Evolutionary conservation across 2,113 vertebrate genomes (phyloP), one percentile per base, ranked within the genome.

Genomic region (Steatornis caripensis): DNA sequence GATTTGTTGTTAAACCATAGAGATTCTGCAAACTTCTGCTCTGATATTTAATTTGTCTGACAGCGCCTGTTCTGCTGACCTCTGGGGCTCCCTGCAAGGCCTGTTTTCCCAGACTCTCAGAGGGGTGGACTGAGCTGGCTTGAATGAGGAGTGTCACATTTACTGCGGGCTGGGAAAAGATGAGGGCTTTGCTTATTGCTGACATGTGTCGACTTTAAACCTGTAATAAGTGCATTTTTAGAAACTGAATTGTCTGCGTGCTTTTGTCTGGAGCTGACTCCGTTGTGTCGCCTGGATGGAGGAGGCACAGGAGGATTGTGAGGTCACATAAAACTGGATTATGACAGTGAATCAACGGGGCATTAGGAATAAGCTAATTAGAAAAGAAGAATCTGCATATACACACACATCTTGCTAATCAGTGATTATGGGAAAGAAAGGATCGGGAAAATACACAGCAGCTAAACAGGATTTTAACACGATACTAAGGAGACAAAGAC

Each of bases 281-380:
- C 0, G 0, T 48, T 55, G 86, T 34, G 69, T 57, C 1, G 10
- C 76, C 57, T 57, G 70, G 48, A 41, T 3, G 1, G n/a, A 78
- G 51, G n/a, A 94, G 79, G 61, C 43, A 68, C 55, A 36, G 16
- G 54, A 84, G 57, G 84, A 75, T 68, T 87, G 53, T 29, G 61
- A 84, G 89, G 84, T 89, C 89, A 89, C 84, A 58, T 34, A 91
- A 94, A 95, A 94, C 89, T 94, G 74, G 0, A 83, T 94, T 91
- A 62, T 61, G 77, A 58, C 84, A 79, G 34, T 29, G 87, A 95
- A 76, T 89, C 77, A 74, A 34, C 2, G 0, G 39, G 62, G 62
- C 46, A 66, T 85, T 83, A 79, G 75, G 91, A 97, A 58, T 66
- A 8, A 9, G 80, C 69, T 87, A 91, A 96, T 94, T 91, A 89